phyloP scores from a whole-genome alignment of 2,113 vertebrate genomes.

The Oncorhynchus kisutch region DNA sequence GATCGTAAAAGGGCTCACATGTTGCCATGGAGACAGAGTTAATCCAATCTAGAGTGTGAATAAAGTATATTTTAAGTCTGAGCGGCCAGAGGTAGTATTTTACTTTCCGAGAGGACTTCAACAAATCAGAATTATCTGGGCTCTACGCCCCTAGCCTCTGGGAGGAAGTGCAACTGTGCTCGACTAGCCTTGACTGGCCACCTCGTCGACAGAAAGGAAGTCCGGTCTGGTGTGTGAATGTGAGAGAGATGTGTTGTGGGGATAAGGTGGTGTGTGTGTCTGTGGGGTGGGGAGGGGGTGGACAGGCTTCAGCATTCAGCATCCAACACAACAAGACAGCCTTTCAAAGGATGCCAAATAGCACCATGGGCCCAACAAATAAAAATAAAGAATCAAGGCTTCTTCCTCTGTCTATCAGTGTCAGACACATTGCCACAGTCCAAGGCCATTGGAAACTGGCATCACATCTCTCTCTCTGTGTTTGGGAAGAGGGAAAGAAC shows the following conservation, averaged over 20 bases:
- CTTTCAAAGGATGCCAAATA: neutral
- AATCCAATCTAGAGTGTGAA: neutral
- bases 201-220: neutral
- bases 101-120: no score
- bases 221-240: neutral
- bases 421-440: neutral
- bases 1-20: neutral
- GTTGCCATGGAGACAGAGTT: neutral
- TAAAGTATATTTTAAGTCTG: neutral
- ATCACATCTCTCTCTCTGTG: constrained; percentile 37
- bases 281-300: neutral
- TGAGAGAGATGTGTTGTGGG: neutral
- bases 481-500: constrained; percentile 37
- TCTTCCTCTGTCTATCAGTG: neutral
- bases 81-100: neutral
- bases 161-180: neutral
- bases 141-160: neutral
- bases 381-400: neutral
- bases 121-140: no score
- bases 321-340: neutral
- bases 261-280: neutral
- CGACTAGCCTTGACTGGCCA: neutral
- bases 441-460: constrained; percentile 38
- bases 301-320: neutral
- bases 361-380: neutral